Conservation (phyloP, 2,797 vertebrate species). For the Chaenodraco wilsoni region DNA sequence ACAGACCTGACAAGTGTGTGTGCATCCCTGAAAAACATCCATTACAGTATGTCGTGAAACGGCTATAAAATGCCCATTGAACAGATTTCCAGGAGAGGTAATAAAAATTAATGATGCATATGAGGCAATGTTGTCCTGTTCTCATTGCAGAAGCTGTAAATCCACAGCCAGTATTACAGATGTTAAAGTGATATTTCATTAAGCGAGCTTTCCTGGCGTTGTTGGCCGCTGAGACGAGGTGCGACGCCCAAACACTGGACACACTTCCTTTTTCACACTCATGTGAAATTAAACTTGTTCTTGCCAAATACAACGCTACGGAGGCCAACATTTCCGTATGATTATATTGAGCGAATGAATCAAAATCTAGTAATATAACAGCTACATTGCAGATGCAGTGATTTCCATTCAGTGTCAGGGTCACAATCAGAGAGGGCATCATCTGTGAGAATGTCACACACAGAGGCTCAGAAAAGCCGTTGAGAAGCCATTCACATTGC, state of each 20-base stretch:
- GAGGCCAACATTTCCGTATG: conserved; percentile 3
- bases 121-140: conserved; percentile 65
- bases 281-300: conserved; percentile 26
- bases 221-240: conserved; percentile 35
- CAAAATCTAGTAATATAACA: conserved; percentile 4
- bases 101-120: conserved; percentile 69
- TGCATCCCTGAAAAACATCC: conserved; percentile 43
- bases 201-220: conserved; percentile 19
- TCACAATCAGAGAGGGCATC: conserved; percentile 31
- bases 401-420: conserved; percentile 13
- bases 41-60: conserved; percentile 46
- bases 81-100: conserved; percentile 69
- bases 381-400: conserved; percentile 7
- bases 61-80: conserved; percentile 64
- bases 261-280: conserved; percentile 30
- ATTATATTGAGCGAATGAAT: conserved; percentile 18
- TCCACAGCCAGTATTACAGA: conserved; percentile 46
- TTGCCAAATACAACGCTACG: conserved; percentile 8
- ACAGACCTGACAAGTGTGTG: conserved; percentile 39
- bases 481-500: conserved; percentile 33
- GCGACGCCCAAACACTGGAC: conserved; percentile 24
- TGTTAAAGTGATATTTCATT: conserved; percentile 40
- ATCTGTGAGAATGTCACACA: conserved; percentile 41
- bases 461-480: conserved; percentile 28
- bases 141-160: conserved; percentile 63